Evolutionary conservation across 1,140 invertebrate genomes (phyloP).

Genomic region (Telenomus remus): DNA sequence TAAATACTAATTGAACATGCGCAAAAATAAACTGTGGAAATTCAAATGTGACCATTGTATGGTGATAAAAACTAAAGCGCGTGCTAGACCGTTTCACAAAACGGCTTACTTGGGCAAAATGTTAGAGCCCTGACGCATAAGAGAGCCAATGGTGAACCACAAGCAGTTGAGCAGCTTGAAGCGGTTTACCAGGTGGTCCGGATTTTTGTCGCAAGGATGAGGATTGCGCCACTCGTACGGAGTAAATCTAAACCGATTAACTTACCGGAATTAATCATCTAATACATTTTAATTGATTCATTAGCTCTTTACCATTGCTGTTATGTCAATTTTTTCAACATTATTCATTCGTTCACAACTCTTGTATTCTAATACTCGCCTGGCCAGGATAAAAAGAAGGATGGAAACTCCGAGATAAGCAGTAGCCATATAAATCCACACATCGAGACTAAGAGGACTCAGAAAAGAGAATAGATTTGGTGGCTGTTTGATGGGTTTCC

Average conservation of each 20-base stretch:
- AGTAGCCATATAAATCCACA: slow-evolving; percentile 97
- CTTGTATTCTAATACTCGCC: slow-evolving; percentile 77
- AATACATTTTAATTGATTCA: no score
- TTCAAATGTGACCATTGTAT: slow-evolving; percentile 3
- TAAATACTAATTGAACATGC: no score
- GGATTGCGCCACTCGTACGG: slow-evolving; percentile 96
- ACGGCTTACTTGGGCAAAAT: slow-evolving; percentile 90
- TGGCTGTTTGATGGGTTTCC: slow-evolving; percentile 92
- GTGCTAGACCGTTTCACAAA: slow-evolving; percentile 43
- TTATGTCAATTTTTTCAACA: no score
- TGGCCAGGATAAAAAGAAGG: slow-evolving; percentile 93
- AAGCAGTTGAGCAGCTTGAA: slow-evolving; percentile 94
- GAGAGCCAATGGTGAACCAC: slow-evolving; percentile 96
- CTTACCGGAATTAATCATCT: neutral
- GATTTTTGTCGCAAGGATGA: slow-evolving; percentile 86
- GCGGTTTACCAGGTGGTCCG: slow-evolving; percentile 89
- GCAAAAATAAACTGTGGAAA: neutral
- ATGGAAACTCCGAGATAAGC: slow-evolving; percentile 95
- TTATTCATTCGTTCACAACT: no score
- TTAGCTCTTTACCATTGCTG: no score
- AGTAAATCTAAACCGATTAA: slow-evolving; percentile 82
- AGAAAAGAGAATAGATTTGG: slow-evolving; percentile 95
- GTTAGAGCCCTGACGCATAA: slow-evolving; percentile 95
- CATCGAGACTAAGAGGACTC: slow-evolving; percentile 93
- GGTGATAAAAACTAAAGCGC: slow-evolving; percentile 38